phyloP scores from a whole-genome alignment of 2,113 vertebrate species.

The Entomyzon cyanotis region DNA sequence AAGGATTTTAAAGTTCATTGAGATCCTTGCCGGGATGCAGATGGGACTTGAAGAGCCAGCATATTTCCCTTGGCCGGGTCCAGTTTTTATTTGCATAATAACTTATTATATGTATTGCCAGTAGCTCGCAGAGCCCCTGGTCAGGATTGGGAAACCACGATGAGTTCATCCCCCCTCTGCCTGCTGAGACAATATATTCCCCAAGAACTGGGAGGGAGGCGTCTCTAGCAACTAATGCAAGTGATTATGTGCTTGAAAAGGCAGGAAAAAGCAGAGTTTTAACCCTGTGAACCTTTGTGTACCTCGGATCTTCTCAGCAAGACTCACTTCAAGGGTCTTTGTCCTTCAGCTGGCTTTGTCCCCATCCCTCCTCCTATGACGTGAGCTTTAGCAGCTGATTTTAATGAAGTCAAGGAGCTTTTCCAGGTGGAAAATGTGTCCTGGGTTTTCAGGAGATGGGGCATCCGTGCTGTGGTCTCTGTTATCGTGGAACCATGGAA shows the following conservation, averaged over 20 bases:
- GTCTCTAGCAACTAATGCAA: background rate
- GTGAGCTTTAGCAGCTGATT: background rate
- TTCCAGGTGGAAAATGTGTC: background rate
- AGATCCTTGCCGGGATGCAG: slow-evolving; percentile 50
- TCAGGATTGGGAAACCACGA: slow-evolving; percentile 48
- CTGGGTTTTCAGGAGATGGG: background rate
- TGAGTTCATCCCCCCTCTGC: slow-evolving; percentile 51
- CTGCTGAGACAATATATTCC: slow-evolving; percentile 8
- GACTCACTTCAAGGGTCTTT: background rate
- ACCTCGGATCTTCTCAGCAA: accelerated
- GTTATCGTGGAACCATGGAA: accelerated
- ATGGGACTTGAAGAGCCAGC: slow-evolving; percentile 48
- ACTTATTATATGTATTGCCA: slow-evolving; percentile 64
- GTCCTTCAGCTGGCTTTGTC: background rate
- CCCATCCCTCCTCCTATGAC: accelerated
- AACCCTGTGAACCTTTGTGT: background rate
- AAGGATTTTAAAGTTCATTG: slow-evolving; percentile 62
- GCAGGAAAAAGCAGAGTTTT: background rate
- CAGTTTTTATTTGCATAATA: slow-evolving; percentile 61
- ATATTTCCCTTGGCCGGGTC: slow-evolving; percentile 44
- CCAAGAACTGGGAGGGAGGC: background rate
- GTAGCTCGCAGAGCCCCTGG: slow-evolving; percentile 27
- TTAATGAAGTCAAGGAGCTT: background rate
- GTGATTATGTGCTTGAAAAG: background rate
- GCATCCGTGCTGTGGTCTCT: accelerated